Conservation (phyloP, 2,888 invertebrate species). For the Diarsia brunnea region DNA sequence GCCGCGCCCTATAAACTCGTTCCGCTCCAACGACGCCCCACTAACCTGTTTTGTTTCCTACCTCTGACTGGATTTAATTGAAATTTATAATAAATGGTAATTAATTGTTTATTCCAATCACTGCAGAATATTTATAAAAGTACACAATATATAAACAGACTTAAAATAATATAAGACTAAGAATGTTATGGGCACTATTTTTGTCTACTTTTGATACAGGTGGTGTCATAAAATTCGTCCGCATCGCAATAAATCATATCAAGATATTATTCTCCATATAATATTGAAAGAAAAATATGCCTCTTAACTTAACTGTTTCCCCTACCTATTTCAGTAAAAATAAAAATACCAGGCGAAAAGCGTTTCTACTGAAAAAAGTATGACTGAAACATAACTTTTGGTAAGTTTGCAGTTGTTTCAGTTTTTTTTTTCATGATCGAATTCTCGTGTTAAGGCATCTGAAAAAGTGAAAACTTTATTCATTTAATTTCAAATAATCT, state of each 20-base stretch:
- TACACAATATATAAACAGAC: background rate
- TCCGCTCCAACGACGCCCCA: constrained; percentile 79
- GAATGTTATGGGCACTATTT: too few relatives aligned
- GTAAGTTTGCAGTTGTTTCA: background rate
- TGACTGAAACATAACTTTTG: background rate
- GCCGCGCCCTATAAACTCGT: constrained; percentile 82
- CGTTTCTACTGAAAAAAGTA: background rate
- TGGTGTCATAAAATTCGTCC: background rate
- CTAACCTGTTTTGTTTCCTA: constrained; percentile 81
- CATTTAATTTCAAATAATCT: background rate
- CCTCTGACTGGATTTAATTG: constrained; percentile 51
- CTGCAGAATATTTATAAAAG: background rate
- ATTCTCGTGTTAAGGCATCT: background rate
- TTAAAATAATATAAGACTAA: background rate
- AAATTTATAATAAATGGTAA: constrained; percentile 27
- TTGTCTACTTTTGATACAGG: too few relatives aligned
- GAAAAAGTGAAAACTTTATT: background rate
- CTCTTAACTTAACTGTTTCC: background rate
- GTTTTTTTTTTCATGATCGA: background rate
- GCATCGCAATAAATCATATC: background rate
- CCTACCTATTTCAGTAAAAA: background rate
- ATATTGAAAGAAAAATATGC: background rate
- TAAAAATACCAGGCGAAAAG: background rate
- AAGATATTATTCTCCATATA: background rate
- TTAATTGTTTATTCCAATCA: background rate